Percentiles rank a stretch among this genome's conserved stretches.
Conservation (phyloP, 2,113 vertebrate species). For the Dascyllus trimaculatus region DNA sequence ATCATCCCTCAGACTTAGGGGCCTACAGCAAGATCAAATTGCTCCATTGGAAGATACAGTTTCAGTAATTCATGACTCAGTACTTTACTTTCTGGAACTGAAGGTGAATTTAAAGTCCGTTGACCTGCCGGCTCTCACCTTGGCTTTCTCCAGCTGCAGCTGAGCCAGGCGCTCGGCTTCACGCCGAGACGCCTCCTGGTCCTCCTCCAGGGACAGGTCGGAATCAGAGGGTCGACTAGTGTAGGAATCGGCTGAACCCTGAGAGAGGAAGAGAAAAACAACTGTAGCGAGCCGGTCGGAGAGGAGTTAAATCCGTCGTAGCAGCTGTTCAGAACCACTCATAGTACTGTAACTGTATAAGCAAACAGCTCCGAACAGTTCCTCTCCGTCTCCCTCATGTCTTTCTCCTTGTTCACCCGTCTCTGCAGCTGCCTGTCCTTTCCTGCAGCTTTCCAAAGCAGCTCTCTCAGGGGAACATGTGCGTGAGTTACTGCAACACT, state of each 20-base stretch:
- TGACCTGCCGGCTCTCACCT: conserved; percentile 76
- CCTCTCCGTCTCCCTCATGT: conserved; percentile 27
- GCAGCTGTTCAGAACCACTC: conserved; percentile 4
- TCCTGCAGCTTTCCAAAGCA: conserved; percentile 73
- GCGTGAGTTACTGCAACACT: conserved; percentile 57
- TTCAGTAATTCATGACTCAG: not conserved
- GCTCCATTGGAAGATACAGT: not conserved
- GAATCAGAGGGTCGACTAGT: conserved; percentile 97
- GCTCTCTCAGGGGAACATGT: conserved; percentile 61
- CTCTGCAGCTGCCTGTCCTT: conserved; percentile 35
- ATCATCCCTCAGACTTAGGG: not conserved
- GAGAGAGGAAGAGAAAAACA: conserved; percentile 3
- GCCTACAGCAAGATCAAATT: not conserved
- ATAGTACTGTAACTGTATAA: not conserved
- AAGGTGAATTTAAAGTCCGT: conserved; percentile 25
- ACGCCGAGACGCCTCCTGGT: conserved; percentile 94
- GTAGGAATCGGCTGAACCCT: conserved; percentile 98
- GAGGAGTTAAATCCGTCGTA: not conserved
- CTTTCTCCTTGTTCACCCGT: conserved; percentile 26
- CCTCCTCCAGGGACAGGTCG: conserved; percentile 97
- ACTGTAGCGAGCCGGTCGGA: not conserved
- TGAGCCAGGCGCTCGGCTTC: conserved; percentile 97
- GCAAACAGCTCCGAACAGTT: not conserved
- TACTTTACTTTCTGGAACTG: not conserved
- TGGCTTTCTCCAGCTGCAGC: conserved; percentile 97